Evolutionary conservation across 2,113 vertebrate genomes (phyloP).

Genomic region (Amazona vittata): DNA sequence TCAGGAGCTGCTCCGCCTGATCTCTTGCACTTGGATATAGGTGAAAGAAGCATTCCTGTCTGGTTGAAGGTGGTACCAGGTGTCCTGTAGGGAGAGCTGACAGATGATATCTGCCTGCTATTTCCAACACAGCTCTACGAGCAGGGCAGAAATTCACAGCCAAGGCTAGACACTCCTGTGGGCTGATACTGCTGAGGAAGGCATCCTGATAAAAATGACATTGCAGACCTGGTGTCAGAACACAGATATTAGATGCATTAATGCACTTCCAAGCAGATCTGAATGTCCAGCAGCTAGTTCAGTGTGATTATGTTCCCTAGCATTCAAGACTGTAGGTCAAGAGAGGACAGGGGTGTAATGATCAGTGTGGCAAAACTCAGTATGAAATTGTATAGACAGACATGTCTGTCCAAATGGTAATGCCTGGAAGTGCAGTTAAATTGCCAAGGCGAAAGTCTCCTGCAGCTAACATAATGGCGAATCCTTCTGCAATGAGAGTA

Average conservation of each 20-base stretch:
- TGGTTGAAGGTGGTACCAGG: not conserved
- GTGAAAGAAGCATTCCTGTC: not conserved
- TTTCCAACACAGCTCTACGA: not conserved
- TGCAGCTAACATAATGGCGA: not conserved
- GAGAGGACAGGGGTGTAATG: not conserved
- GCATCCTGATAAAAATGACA: not conserved
- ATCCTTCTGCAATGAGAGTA: not conserved
- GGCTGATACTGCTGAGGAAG: not conserved
- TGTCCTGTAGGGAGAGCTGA: not conserved
- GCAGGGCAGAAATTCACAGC: not conserved
- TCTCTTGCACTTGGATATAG: not conserved
- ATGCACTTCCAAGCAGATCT: not conserved
- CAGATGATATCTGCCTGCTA: not conserved
- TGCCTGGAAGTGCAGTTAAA: not conserved
- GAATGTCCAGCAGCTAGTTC: not conserved
- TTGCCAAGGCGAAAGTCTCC: not conserved
- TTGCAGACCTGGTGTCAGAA: not conserved
- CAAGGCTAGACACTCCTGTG: not conserved
- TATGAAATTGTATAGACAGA: not conserved
- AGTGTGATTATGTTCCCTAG: not conserved
- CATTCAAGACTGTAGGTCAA: not conserved
- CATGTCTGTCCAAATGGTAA: not conserved
- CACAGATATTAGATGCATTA: not conserved
- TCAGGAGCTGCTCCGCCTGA: not conserved
- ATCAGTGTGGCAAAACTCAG: not conserved